Evolutionary conservation across 2,113 vertebrate genomes (phyloP), one percentile per base, ranked within the genome.

Genomic region (Ceyx melanurus): DNA sequence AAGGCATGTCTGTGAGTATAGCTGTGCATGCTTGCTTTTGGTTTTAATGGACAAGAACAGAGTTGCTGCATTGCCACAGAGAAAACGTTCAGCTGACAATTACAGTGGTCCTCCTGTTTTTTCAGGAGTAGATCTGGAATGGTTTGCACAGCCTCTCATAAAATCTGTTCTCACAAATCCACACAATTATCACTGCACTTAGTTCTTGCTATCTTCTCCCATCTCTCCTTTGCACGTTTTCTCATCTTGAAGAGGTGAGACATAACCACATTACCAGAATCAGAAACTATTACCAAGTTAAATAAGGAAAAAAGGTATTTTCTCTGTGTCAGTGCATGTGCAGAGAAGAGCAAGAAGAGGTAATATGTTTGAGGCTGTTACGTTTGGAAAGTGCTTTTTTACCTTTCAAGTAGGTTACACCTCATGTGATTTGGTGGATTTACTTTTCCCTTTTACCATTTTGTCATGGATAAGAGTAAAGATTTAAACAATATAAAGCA

Each of bases 371-470:
- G 21, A 67, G 15, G 56, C 9, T 20, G 31, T 72, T 68, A 35
- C 10, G 48, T 86, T 67, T 92, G n/a, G 74, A 83, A 95, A 82
- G 15, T 16, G 13, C 46, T 86, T 71, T 86, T 45, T 31, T 88
- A 88, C 26, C 88, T 95, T 94, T 94, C 86, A 95, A 73, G 57
- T 54, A 94, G 46, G 33, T 61, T 89, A 89, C 42, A 86, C 13
- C 20, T 58, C 71, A 53, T 46, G 76, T 77, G 45, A 82, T 91
- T 95, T 96, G 54, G 75, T 86, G 75, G 64, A 64, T 90, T 80
- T 86, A 37, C 29, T 86, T 77, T 88, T 88, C 37, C 6, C 9
- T 84, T 87, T 74, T 86, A 51, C 9, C 33, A 77, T 91, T 93
- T 81, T 13, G 43, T 56, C 68, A 45, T 51, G 35, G 40, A 8